These are phyloP conservation scores for Lordiphosa clarofinis DNA, from an alignment of 1,140 invertebrate genomes.

Conservation along the genomic window DNA sequence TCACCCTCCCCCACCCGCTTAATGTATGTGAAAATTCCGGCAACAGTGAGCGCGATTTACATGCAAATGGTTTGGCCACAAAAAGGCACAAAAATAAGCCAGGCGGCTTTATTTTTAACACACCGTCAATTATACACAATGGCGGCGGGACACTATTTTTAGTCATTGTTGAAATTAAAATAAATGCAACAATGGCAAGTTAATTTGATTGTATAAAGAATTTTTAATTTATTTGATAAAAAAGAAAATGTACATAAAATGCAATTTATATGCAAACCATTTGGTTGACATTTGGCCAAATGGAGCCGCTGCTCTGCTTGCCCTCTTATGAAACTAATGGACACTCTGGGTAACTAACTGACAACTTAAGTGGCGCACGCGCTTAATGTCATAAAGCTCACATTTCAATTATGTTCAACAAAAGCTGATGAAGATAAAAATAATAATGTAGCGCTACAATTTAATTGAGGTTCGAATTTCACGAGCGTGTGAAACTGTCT, in stretches of 20 bases:
- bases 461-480: conserved; percentile 64
- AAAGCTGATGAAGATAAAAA: conserved; percentile 27
- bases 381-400: conserved; percentile 29
- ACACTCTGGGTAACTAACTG: conserved; percentile 9
- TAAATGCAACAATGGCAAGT: conserved; percentile 66
- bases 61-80: conserved; percentile 55
- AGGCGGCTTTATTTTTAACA: conserved; percentile 70
- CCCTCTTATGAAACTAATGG: conserved; percentile 25
- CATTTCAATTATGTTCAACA: conserved; percentile 55
- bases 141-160: conserved; percentile 53
- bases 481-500: neutral
- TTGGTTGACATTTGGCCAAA: conserved; percentile 10
- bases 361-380: conserved; percentile 44
- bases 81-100: conserved; percentile 56
- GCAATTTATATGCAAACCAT: conserved; percentile 72
- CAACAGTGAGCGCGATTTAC: conserved; percentile 65
- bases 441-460: conserved; percentile 64
- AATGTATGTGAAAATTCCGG: conserved; percentile 76
- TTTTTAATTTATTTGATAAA: too few relatives aligned
- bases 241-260: conserved; percentile 17
- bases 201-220: conserved; percentile 45
- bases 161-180: conserved; percentile 69
- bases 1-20: conserved; percentile 1
- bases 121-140: conserved; percentile 76
- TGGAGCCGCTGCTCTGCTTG: neutral